Base-by-base conservation (phyloP, 2,888 invertebrate genomes). In the Geophilus truncorum region DNA sequence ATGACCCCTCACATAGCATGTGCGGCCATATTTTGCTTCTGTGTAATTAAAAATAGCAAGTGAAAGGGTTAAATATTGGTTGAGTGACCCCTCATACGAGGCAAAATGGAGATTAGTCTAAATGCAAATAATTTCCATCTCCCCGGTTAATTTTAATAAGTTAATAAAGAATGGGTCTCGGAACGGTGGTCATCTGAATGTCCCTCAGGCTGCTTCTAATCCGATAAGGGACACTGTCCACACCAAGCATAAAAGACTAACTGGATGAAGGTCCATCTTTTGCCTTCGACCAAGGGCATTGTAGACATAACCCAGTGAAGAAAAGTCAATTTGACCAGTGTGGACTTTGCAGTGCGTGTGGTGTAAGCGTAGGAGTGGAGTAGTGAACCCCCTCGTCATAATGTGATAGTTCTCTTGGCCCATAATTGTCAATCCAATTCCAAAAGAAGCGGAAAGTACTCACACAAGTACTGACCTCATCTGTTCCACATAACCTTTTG, bases 1-100 rank as follows among this genome's bases (percentile, higher is more conserved):
- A 51, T 51, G 51, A 51, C 51, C 51, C 51, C 51, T 51, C 51
- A 51, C 51, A 18, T 51, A 51, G 51, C 51, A 5, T 7, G 51
- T 51, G 51, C 51, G 21, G 18, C 51, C 51, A 51, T 51, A 51
- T 75, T 75, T 75, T 32, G 28, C 76, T 75, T 75, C 18, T 51
- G 51, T 51, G 51, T 51, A 51, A 51, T 51, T 51, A 51, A 51
- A 51, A 51, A 51, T 51, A 51, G 51, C 51, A 51, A 51, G 51
- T 51, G 25, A 79, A 79, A 79, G 79, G 79, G 79, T 79, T 79
- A 79, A 79, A 79, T 79, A 79, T 79, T 79, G 36, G 32, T 34
- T 32, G 77, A 23, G 34, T 34, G 30, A 34, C 30, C 77, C 36
- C 34, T 34, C 23, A 21, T 32, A 18, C 36, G 34, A 77, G 36